phyloP scores from a whole-genome alignment of 2,888 invertebrate genomes.

The Dysmachus trigonus region DNA sequence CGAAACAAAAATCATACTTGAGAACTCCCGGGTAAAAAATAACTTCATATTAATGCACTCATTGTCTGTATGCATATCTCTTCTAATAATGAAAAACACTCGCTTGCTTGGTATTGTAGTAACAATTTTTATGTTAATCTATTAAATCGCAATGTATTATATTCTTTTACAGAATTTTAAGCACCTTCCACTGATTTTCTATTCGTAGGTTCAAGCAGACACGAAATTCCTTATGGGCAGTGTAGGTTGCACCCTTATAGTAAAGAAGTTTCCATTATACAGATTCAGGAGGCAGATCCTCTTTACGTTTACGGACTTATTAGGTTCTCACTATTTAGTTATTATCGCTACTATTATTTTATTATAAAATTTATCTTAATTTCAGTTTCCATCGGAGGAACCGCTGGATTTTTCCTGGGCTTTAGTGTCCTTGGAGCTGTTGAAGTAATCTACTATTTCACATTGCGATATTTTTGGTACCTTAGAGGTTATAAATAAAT shows the following conservation, averaged over 20 bases:
- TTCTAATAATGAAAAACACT: too few relatives aligned
- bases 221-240: constrained; percentile 56
- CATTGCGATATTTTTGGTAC: constrained; percentile 73
- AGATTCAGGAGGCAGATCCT: constrained; percentile 60
- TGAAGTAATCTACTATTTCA: constrained; percentile 78
- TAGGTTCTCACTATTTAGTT: constrained; percentile 55
- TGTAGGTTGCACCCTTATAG: constrained; percentile 52
- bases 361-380: constrained; percentile 43
- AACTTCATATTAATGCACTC: neutral
- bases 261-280: constrained; percentile 56
- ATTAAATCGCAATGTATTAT: too few relatives aligned
- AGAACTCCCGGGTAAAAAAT: constrained; percentile 33
- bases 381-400: constrained; percentile 80
- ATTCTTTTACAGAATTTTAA: too few relatives aligned
- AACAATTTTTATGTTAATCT: too few relatives aligned
- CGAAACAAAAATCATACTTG: constrained; percentile 54
- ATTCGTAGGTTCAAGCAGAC: constrained; percentile 52
- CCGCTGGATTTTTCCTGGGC: constrained; percentile 80
- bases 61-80: too few relatives aligned
- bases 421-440: constrained; percentile 80
- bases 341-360: neutral
- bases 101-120: too few relatives aligned
- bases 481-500: constrained; percentile 57
- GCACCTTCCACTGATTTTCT: neutral
- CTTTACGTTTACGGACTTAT: constrained; percentile 61